Evolutionary conservation across 2,113 vertebrate genomes (phyloP), one percentile per base, ranked within the genome.

Genomic region (Percopsis transmontana): DNA sequence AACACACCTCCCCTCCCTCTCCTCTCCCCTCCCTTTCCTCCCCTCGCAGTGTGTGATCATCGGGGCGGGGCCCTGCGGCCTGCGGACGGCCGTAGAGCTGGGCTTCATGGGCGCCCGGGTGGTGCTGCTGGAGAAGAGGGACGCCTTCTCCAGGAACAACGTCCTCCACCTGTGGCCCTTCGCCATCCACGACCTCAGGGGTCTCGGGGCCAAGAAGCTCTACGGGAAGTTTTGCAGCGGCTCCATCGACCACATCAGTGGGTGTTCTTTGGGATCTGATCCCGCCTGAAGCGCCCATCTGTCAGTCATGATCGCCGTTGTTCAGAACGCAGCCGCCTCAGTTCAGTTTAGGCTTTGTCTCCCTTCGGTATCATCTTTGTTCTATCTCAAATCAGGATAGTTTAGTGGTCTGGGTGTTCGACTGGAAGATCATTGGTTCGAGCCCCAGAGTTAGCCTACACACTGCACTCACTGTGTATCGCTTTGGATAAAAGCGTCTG

Each of bases 81-180:
- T 99, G 70, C 93, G 97, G 33, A 94, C 93, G 14, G 96, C 97
- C 45, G 97, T 99, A 8, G 97, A 99, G 87, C 86, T 99, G 63
- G 92, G 93, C 0, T 94, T 99, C 67, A 82, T 99, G 75, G 97
- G 97, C 58, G 96, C 96, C 51, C 94, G 95, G 79, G 97, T 98
- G 66, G 94, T 99, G 18, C 91, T 99, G 6, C 80, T 99, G 62
- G 97, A 99, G 74, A 99, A 99, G 83, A 93, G 97, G 44, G 97
- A 99, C 19, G 94, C 94, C 48, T 99, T 99, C 75, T 98, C 96
- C 66, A 91, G 97, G 62, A 99, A 99, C 54, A 99, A 99, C 0
- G 97, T 99, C 51, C 90, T 99, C 44, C 97, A 99, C 45, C 84
- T 99, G 57, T 99, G 97, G 97, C 97, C 97, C 0, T 99, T 96